Base-by-base conservation (phyloP, 2,113 vertebrate species). In the Rostratula benghalensis region DNA sequence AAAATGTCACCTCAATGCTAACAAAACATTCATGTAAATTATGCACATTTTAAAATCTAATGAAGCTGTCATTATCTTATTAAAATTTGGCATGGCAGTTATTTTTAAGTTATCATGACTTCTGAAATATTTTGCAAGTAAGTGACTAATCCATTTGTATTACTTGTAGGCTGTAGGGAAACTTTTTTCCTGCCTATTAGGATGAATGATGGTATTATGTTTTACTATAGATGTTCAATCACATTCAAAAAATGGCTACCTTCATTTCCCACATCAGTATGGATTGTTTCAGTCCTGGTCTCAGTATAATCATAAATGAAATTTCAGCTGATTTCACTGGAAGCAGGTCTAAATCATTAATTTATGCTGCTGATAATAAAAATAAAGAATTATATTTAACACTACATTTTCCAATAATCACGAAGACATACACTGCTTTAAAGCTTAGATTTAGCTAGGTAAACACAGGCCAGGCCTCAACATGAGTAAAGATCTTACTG, bases 41-140 rank as follows among this genome's bases (percentile, higher is more conserved):
- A 94, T 86, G 85, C 46, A 91, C 75, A 96, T 93, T 95, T 94
- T 91, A 86, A 93, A 90, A 93, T 75, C 39, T 96, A 94, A 95
- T 95, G 85, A 93, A 95, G 78, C 63, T 88, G 87, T 85, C 93
- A 69, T 84, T 84, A 89, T 68, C 57, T 51, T 79, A 96, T 86
- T 94, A 95, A 91, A 94, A 93, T 91, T 93, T 76, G 75, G 50
- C 70, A 85, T 13, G 85, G 59, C 46, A 61, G 41, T 90, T 93
- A 83, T 65, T 90, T 89, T 80, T 43, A 93, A 85, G 54, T 85
- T 95, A 74, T 70, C 50, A 91, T 31, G 59, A 41, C 53, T 95
- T 94, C 46, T 53, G 45, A 93, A 92, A 87, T 89, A 91, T 90
- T 92, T 95, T 88, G n/a, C 65, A 54, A 59, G 82, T 69, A 81